A percentile compares a stretch with the other conserved stretches of the same genome.
Evolutionary conservation across 2,888 invertebrate species (phyloP).

Genomic region (Dilophus febrilis): DNA sequence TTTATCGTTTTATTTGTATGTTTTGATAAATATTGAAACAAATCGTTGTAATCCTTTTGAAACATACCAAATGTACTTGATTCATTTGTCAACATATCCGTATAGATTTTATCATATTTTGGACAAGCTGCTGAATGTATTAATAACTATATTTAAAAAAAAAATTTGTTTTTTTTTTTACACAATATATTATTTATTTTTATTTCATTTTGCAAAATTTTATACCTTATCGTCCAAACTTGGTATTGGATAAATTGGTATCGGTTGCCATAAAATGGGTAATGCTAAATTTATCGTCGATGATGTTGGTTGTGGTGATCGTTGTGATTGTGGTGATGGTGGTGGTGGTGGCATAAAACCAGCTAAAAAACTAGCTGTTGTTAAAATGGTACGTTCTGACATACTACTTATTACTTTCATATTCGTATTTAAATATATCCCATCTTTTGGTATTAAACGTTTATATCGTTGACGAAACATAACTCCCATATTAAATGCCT

Average conservation of each 20-base stretch:
- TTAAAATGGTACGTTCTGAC: constrained; percentile 67
- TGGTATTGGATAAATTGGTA: constrained; percentile 67
- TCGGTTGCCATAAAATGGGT: constrained; percentile 64
- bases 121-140: constrained; percentile 36
- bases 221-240: constrained; percentile 50
- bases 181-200: background rate
- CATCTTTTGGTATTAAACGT: constrained; percentile 41
- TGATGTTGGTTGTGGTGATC: too few relatives aligned
- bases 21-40: too few relatives aligned
- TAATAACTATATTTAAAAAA: constrained; percentile 21
- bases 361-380: constrained; percentile 62
- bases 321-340: too few relatives aligned
- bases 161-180: background rate
- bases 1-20: too few relatives aligned
- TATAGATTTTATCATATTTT: constrained; percentile 33
- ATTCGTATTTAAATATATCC: constrained; percentile 39
- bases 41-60: too few relatives aligned
- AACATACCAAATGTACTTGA: too few relatives aligned
- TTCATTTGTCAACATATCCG: constrained; percentile 24
- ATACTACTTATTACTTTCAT: constrained; percentile 56
- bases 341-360: constrained; percentile 38
- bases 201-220: background rate
- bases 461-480: constrained; percentile 53
- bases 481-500: constrained; percentile 56
- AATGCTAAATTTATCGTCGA: constrained; percentile 21